Base-by-base conservation (phyloP, 2,797 vertebrate species). In the Erethizon dorsatum region DNA sequence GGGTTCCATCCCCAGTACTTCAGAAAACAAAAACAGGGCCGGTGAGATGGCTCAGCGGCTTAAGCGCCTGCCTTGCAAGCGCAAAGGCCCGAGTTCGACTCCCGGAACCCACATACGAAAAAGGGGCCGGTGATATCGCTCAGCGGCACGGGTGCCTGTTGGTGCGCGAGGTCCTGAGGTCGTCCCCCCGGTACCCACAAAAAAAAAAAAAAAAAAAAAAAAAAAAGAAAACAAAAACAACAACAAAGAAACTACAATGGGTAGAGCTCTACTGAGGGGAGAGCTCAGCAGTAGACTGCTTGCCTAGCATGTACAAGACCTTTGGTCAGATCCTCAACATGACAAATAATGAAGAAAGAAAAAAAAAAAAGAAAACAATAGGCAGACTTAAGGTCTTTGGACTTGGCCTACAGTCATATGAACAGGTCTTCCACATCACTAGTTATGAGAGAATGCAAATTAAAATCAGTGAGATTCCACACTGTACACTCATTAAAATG, bases 371-470 rank as follows among this genome's bases (percentile, higher is more conserved):
- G 54, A 57, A 78, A 78, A 57, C 20, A 67, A 67, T 2, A 5
- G 61, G 20, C 78, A 82, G 73, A 75, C 45, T 71, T 56, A 86
- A 86, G 17, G 20, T 31, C 56, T 86, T 86, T 50, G 31, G 33
- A 33, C n/a, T 2, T 63, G 54, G 28, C 3, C 33, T 75, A 22
- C 9, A 88, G 37, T 20, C 41, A 78, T 28, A 52, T 41, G 17
- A 83, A 88, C 84, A 77, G 11, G 28, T 41, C 22, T 50, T 84
- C 6, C 5, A 12, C 1, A 17, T 86, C 59, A 52, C 5, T 52
- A 71, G 57, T 84, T 85, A 88, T 11, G 18, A 95, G 13, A 73
- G 71, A 91, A 91, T 33, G 45, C 6, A 83, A 96, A 56, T 92
- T n/a, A 95, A 82, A 90, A 73, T 77, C 41, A 59, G 67, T 83